Conservation (phyloP, 1,140 invertebrate genomes). For the Metopolophium dirhodum region DNA sequence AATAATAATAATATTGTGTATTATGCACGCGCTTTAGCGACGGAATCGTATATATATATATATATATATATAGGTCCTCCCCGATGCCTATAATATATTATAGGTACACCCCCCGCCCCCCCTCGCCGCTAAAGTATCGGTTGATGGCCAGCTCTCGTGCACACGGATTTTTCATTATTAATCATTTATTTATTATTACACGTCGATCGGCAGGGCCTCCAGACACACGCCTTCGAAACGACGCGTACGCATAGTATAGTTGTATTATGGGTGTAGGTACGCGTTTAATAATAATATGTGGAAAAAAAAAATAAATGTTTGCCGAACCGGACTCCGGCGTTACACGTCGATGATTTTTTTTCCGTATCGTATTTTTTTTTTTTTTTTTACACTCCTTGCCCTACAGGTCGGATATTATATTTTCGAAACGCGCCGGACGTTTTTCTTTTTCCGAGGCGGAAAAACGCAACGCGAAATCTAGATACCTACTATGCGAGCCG, state of each 20-base stretch:
- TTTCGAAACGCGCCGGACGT: neutral
- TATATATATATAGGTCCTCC: neutral
- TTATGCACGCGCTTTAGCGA: neutral
- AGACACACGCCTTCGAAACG: slow-evolving; percentile 43
- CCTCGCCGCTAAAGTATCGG: neutral
- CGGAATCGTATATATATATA: neutral
- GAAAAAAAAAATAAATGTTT: slow-evolving; percentile 3
- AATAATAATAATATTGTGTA: neutral
- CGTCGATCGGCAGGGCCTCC: slow-evolving; percentile 50
- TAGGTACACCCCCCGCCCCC: neutral
- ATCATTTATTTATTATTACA: slow-evolving; percentile 57
- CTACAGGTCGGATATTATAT: neutral
- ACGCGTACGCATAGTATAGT: no score
- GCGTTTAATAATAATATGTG: neutral
- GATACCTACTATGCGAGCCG: neutral
- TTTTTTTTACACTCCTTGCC: neutral
- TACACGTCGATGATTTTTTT: slow-evolving; percentile 28
- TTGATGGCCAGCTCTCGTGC: neutral
- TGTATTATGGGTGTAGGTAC: no score
- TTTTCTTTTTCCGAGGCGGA: neutral
- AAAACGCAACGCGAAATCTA: slow-evolving; percentile 4
- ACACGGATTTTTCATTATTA: slow-evolving; percentile 23
- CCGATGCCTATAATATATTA: neutral
- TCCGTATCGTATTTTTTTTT: neutral
- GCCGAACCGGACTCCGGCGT: slow-evolving; percentile 34